These are phyloP conservation scores for Pedetes capensis DNA, from an alignment of 2,113 vertebrate species.

Conservation along the genomic window DNA sequence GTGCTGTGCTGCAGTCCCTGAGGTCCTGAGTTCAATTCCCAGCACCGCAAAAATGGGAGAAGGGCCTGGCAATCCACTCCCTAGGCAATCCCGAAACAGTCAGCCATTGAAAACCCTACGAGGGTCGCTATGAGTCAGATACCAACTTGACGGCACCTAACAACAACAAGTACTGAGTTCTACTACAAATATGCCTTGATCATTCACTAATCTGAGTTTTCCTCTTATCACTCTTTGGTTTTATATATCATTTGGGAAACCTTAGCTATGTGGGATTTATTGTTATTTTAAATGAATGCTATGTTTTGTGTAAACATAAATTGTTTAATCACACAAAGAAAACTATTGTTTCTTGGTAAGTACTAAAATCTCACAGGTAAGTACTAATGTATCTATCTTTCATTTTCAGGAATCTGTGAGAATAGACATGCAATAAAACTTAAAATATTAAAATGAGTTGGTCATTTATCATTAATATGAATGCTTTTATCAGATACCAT, in stretches of 20 bases:
- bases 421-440: background rate
- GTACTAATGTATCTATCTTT: background rate
- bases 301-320: background rate
- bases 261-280: background rate
- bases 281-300: slow-evolving; percentile 18
- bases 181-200: background rate
- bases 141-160: too few relatives aligned
- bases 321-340: background rate
- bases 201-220: background rate
- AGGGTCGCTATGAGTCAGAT: too few relatives aligned
- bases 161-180: too few relatives aligned
- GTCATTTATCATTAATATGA: background rate
- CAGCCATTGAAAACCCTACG: too few relatives aligned
- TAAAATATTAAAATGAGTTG: background rate
- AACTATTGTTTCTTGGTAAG: background rate
- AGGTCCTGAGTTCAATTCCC: too few relatives aligned
- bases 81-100: too few relatives aligned
- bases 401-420: background rate
- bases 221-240: background rate
- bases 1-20: too few relatives aligned
- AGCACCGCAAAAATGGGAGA: too few relatives aligned
- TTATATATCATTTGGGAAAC: background rate
- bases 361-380: background rate
- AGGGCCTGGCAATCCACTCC: too few relatives aligned
- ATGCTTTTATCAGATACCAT: background rate